These are phyloP conservation scores for Anolis apletophallus DNA, from an alignment of 2,797 vertebrate genomes.

Conservation along the genomic window DNA sequence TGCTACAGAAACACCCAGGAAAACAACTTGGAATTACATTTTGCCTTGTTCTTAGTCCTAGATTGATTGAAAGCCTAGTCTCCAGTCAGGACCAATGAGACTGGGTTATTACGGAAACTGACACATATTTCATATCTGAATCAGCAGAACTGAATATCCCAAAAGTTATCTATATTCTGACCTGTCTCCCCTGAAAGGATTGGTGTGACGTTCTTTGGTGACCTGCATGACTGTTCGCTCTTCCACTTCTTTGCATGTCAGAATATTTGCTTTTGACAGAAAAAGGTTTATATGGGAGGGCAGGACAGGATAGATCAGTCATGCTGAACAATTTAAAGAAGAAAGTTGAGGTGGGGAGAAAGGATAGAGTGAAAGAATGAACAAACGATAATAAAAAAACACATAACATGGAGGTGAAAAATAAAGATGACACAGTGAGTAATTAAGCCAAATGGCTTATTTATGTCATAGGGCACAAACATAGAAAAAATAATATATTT, in stretches of 20 bases:
- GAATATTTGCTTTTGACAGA: slow-evolving; percentile 9
- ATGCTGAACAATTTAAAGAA: not conserved
- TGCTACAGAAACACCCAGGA: too few relatives aligned
- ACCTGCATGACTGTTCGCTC: slow-evolving; percentile 28
- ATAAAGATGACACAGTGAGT: not conserved
- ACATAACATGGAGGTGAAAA: rapidly evolving
- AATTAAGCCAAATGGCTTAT: not conserved
- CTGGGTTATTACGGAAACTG: not conserved
- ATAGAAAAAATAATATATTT: not conserved
- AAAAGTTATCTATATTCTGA: slow-evolving; percentile 45
- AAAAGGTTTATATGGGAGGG: not conserved
- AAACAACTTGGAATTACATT: too few relatives aligned
- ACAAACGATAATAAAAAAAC: not conserved
- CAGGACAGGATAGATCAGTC: not conserved
- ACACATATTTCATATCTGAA: not conserved
- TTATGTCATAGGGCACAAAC: not conserved
- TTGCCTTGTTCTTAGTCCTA: slow-evolving; percentile 50
- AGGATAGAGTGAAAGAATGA: not conserved
- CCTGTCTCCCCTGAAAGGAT: slow-evolving; percentile 49
- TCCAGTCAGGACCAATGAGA: not conserved
- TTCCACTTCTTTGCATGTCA: slow-evolving; percentile 39
- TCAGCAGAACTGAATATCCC: slow-evolving; percentile 41
- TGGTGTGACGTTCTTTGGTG: slow-evolving; percentile 58
- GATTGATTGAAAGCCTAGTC: slow-evolving; percentile 47
- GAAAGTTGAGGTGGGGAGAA: not conserved